Evolutionary conservation across 2,113 vertebrate genomes (phyloP), one percentile per base, ranked within the genome.

Genomic region (Pomatostomus ruficeps): DNA sequence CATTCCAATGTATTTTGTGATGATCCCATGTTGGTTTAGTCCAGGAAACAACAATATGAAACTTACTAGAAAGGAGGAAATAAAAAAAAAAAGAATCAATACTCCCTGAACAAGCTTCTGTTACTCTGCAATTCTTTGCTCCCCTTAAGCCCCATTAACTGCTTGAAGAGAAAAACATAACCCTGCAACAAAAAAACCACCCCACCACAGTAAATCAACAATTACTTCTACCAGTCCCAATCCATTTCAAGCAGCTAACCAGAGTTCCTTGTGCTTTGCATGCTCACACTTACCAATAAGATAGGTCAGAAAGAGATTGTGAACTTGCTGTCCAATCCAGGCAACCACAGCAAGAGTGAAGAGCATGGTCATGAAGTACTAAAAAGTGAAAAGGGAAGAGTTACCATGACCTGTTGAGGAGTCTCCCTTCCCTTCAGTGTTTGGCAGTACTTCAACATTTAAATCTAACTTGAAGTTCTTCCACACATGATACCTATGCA

Each of bases 251-350:
- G 35, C 35, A 90, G 58, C 36, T 49, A 79, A 61, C 14, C 36
- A 52, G 38, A 40, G 25, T 5, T 51, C 29, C 6, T 19, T 24
- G 35, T 31, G 18, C 4, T 62, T 40, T 66, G 35, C 57, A n/a
- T 3, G 25, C 31, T 75, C 62, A 52, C 46, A 98, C 99, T 98
- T 98, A 99, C 99, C 99, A 13, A 99, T 99, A 95, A 99, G 97
- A 88, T 99, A 99, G 61, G 99, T 99, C 75, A 99, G 99, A 75
- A 99, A 98, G 58, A 99, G 98, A 96, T 99, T 99, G 97, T 99
- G 99, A 93, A 99, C 99, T 74, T 99, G 99, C 97, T 99, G 99
- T 92, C 99, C 99, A 76, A 99, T 98, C 99, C 99, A 99, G 81
- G 99, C 99, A 95, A 99, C 97, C 11, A 97, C 94, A 81, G 99